Conservation (phyloP, 2,888 invertebrate genomes). For the Pandemis cinnamomeana region DNA sequence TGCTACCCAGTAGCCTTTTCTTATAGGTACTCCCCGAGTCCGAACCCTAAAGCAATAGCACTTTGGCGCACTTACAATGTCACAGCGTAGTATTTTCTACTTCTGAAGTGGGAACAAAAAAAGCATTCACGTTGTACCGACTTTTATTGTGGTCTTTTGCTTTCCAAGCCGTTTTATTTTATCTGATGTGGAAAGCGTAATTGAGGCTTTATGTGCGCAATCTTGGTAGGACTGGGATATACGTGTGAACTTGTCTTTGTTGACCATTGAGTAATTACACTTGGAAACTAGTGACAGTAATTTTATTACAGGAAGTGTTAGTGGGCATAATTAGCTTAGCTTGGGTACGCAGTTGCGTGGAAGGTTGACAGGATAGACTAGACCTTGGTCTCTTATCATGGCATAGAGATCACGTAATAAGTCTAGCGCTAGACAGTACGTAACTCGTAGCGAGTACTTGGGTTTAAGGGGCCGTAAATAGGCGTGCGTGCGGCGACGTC, state of each 20-base stretch:
- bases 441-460: slow-evolving; percentile 53
- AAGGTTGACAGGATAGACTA: not conserved
- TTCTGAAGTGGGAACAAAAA: slow-evolving; percentile 14
- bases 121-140: slow-evolving; percentile 5
- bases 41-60: slow-evolving; percentile 12
- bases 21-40: slow-evolving; percentile 14
- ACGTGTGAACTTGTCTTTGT: not conserved
- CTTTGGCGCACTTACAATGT: slow-evolving; percentile 14
- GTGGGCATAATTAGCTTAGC: not conserved
- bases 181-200: slow-evolving; percentile 9
- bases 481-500: slow-evolving; percentile 52
- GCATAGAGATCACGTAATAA: slow-evolving; percentile 19
- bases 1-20: slow-evolving; percentile 17
- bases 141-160: slow-evolving; percentile 9
- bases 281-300: not conserved
- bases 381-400: slow-evolving; percentile 17
- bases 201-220: not conserved
- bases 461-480: slow-evolving; percentile 65
- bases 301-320: not conserved
- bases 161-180: slow-evolving; percentile 13
- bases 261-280: not conserved
- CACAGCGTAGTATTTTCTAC: slow-evolving; percentile 18
- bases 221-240: not conserved
- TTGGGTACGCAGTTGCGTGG: not conserved
- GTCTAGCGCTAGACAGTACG: slow-evolving; percentile 32